Conservation (phyloP, 2,888 invertebrate genomes). For the Drosophila testacea region DNA sequence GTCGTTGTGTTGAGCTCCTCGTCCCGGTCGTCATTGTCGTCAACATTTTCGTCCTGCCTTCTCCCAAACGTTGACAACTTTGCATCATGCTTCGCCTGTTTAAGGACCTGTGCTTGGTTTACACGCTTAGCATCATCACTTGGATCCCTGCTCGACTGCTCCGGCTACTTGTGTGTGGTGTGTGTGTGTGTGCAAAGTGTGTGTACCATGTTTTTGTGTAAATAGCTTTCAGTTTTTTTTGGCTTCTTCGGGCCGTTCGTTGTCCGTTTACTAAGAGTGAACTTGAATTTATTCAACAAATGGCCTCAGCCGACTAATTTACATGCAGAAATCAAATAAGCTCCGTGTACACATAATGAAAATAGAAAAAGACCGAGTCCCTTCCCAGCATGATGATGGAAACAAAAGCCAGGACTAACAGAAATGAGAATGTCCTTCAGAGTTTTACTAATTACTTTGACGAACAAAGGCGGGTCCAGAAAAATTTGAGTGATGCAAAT, state of each 20-base stretch:
- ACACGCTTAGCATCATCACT: constrained; percentile 64
- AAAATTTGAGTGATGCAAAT: constrained; percentile 72
- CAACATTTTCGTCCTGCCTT: constrained; percentile 44
- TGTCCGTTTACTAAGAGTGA: constrained; percentile 11
- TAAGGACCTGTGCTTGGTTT: constrained; percentile 70
- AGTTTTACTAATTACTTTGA: constrained; percentile 79
- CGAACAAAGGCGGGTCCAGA: constrained; percentile 68
- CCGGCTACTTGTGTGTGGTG: constrained; percentile 27
- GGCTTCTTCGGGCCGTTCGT: constrained; percentile 47
- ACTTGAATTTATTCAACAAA: constrained; percentile 70
- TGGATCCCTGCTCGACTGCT: constrained; percentile 39
- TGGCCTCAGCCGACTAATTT: constrained; percentile 74
- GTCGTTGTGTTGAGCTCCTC: constrained; percentile 21
- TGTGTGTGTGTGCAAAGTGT: constrained; percentile 13
- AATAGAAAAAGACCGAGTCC: constrained; percentile 7
- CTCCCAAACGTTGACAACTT: constrained; percentile 43
- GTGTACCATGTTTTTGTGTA: constrained; percentile 56
- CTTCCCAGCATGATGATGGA: constrained; percentile 11
- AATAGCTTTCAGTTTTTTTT: constrained; percentile 54
- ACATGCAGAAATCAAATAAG: constrained; percentile 77
- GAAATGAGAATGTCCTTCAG: constrained; percentile 64
- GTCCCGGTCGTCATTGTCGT: constrained; percentile 29
- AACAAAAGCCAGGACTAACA: constrained; percentile 34
- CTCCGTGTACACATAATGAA: constrained; percentile 70
- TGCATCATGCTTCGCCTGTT: constrained; percentile 59